Base-by-base conservation (phyloP, 2,113 vertebrate species). In the Phainopepla nitens region DNA sequence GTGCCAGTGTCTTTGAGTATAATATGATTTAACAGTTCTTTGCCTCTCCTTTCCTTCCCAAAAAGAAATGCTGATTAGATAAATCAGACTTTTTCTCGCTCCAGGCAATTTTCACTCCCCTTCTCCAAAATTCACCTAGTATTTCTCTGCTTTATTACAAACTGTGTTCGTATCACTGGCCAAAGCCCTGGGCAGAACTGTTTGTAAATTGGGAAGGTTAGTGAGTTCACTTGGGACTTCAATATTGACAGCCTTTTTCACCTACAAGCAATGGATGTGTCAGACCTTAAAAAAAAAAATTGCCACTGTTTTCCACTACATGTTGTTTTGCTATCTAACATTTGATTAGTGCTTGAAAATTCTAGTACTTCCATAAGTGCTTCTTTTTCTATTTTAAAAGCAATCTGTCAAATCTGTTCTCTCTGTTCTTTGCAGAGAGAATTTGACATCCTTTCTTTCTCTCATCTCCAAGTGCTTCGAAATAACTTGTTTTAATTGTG, bases 391-490 rank as follows among this genome's bases (percentile, higher is more conserved):
- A 84, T 90, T 73, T 73, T 42, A 25, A 56, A 85, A 73, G 65
- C 91, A 95, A 56, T 94, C 89, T 97, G 96, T 92, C 94, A 94
- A 84, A 90, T 93, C 93, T 97, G 80, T 93, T 92, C 60, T 66
- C 61, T 87, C 70, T 49, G 57, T 94, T 94, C 80, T 71, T 93
- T 84, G 65, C 33, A 60, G 35, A 90, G 76, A 64, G 71, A 78
- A 78, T 95, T 83, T 96, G 93, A 87, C 88, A 78, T 93, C 51
- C 31, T 93, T 92, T 77, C 31, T 93, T 92, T 77, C 70, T 89
- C 58, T 87, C n/a, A 19, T 93, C 76, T 97, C 84, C 66, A 72
- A 92, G 77, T 70, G 61, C 81, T 93, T 66, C 76, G 87, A 87
- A 93, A 82, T 93, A 93, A 61, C 90, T 93, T 24, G 39, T 70